Evolutionary conservation across 2,888 invertebrate species (phyloP), one percentile per base, ranked within the genome.

Genomic region (Conops quadrifasciatus): DNA sequence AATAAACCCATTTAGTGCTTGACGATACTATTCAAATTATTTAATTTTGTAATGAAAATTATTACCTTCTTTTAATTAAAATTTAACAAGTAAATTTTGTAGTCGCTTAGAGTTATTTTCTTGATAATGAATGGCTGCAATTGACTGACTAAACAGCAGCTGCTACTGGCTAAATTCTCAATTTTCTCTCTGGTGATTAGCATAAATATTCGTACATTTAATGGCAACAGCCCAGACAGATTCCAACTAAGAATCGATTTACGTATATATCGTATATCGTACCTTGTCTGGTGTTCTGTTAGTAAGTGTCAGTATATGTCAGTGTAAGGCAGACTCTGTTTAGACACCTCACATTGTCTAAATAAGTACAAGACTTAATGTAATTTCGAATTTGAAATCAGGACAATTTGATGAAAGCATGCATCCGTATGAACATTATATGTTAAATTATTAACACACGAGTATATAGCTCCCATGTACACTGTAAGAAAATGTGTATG

Each of bases 361-460:
- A 66, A 66, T 53, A 66, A 30, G 51, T 66, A 15, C 36, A 21
- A 53, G 53, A 56, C 36, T 66, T 66, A 15, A 66, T 53, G 21
- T 66, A 66, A 53, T 51, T 66, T 66, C 53, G 51, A 66, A 53
- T 53, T 43, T 53, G 66, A 66, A 53, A 30, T 53, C 66, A 66
- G 53, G 63, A 63, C 47, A 45, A 43, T 30, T 15, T 62, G 62
- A 9, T 43, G 62, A 45, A 45, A 62, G 9, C 9, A 36, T 4
- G 36, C 5, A 36, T 36, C 5, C 36, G 4, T 36, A 36, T 36
- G 9, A 36, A 36, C 9, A 36, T 36, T 36, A 36, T 7, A 36
- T 36, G 36, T 9, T 9, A 36, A 36, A 9, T 36, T 36, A 36
- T 36, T 36, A 36, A 9, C 9, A 36, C 36, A 36, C 36, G 36